Conservation (phyloP, 2,113 vertebrate genomes). For the Mustela nigripes region DNA sequence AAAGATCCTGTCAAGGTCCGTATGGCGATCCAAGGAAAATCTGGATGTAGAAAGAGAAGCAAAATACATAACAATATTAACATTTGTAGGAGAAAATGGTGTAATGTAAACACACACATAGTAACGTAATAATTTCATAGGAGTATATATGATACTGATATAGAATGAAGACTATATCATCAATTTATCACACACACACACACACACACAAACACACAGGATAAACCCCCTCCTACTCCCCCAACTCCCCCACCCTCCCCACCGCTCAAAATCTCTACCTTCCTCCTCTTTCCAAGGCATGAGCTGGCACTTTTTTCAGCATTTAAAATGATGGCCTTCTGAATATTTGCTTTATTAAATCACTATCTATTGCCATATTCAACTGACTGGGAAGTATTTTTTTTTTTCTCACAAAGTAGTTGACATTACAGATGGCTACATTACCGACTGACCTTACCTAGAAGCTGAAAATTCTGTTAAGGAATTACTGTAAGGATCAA, state of each 20-base stretch:
- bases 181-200: neutral
- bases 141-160: neutral
- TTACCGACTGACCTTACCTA: neutral
- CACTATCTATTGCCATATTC: neutral
- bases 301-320: neutral
- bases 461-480: neutral
- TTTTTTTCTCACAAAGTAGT: neutral
- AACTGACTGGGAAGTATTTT: neutral
- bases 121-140: neutral
- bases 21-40: slow-evolving; percentile 92
- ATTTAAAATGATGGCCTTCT: neutral
- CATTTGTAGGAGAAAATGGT: slow-evolving; percentile 35
- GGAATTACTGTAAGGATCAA: neutral
- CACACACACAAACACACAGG: neutral
- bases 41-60: slow-evolving; percentile 74
- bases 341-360: neutral
- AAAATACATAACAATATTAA: slow-evolving; percentile 38
- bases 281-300: neutral
- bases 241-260: too few species aligned
- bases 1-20: slow-evolving; percentile 92
- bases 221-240: too few species aligned
- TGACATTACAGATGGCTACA: neutral
- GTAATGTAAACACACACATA: neutral
- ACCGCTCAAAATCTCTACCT: neutral
- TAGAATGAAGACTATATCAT: neutral